Base-by-base conservation (phyloP, 2,888 invertebrate genomes). In the Rhagium mordax region DNA sequence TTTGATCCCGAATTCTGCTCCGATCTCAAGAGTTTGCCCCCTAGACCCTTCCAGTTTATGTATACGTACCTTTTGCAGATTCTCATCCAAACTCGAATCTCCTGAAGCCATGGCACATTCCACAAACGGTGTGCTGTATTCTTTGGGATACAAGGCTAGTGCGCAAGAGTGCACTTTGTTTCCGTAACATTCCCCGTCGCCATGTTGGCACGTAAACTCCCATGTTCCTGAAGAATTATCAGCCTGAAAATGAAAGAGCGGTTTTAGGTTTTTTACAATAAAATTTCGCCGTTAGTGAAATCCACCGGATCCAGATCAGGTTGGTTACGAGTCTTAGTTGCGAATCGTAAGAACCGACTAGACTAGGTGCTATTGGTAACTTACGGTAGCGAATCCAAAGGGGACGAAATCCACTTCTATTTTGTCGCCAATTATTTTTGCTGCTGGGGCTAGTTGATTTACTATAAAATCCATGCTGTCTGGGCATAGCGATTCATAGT, bases 401-500 rank as follows among this genome's bases (percentile, higher is more conserved):
- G 83, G 82, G 29, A 83, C 74, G 0, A 83, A 73, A 61, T 79
- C 78, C n/a, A 81, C 21, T 15, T 77, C 55, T 3, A 81, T 68
- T 51, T 16, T 6, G 8, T 68, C 51, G 27, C 71, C 74, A 41
- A 81, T 41, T 20, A 53, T 16, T 49, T 79, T 67, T 47, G 88
- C 90, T 0, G 85, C 83, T 0, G 90, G 89, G 49, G 84, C 81
- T 4, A 91, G 82, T 79, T 91, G 89, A 1, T 84, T 79, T 0
- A 73, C 85, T 24, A 91, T 86, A 78, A 90, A 91, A 21, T 79
- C 75, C 3, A 86, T 86, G 75, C 91, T 90, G 81, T 90, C 90
- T 0, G 89, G 88, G 79, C 91, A 91, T 15, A 90, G 83, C 1
- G 90, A 85, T 82, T 91, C 91, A 79, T 91, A 91, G 81, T 89